Conservation (phyloP, 2,888 invertebrate species). For the Zygaena filipendulae region DNA sequence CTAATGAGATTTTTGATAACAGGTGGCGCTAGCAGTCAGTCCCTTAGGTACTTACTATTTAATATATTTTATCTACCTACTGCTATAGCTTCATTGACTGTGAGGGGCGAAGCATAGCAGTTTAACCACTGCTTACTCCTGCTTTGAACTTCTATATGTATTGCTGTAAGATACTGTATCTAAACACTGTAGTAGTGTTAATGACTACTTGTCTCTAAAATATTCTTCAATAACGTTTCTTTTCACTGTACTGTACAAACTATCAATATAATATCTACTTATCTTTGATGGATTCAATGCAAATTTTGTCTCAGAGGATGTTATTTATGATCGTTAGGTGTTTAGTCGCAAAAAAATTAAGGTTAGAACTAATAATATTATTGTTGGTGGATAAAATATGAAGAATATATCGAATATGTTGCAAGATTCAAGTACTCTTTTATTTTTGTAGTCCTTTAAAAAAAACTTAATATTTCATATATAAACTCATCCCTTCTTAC, state of each 20-base stretch:
- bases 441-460: slow-evolving; percentile 41
- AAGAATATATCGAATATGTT: slow-evolving; percentile 63
- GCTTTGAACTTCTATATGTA: slow-evolving; percentile 49
- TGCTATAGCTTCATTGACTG: no score
- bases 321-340: slow-evolving; percentile 40
- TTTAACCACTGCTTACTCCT: slow-evolving; percentile 60
- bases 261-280: no score
- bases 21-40: no score
- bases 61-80: neutral
- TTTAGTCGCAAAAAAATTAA: slow-evolving; percentile 29
- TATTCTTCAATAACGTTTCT: slow-evolving; percentile 41
- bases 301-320: slow-evolving; percentile 60
- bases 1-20: no score
- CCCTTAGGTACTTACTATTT: no score
- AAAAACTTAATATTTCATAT: neutral
- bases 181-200: slow-evolving; percentile 55
- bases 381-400: slow-evolving; percentile 49
- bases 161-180: slow-evolving; percentile 50
- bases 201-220: slow-evolving; percentile 37
- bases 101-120: no score
- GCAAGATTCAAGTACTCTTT: slow-evolving; percentile 54
- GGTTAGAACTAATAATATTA: no score
- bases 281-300: slow-evolving; percentile 65
- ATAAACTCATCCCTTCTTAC: slow-evolving; percentile 43
- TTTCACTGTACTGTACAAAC: slow-evolving; percentile 42